Evolutionary conservation across 1,140 invertebrate genomes (phyloP).

Genomic region (Eueides isabella): DNA sequence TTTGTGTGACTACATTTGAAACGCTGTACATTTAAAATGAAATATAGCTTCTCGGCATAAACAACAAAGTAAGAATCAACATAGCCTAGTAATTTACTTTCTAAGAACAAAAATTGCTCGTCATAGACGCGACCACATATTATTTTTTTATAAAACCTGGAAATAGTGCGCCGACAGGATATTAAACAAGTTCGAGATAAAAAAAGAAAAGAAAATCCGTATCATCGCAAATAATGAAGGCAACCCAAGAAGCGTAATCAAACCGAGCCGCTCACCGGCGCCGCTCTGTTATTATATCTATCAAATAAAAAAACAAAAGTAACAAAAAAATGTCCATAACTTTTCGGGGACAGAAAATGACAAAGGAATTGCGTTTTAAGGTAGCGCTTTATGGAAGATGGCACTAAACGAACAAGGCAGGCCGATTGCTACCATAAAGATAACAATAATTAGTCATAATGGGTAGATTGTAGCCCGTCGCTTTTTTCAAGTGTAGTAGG

Average conservation of each 20-base stretch:
- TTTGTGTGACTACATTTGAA: conserved; percentile 51
- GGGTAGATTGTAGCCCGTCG: conserved; percentile 56
- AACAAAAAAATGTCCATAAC: conserved; percentile 54
- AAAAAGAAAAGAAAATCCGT: conserved; percentile 57
- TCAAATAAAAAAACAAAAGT: conserved; percentile 46
- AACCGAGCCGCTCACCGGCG: conserved; percentile 51
- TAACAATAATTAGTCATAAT: conserved; percentile 81
- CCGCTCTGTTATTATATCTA: conserved; percentile 65
- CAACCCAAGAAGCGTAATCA: conserved; percentile 57
- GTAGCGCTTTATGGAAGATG: conserved; percentile 62
- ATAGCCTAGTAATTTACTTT: conserved; percentile 32
- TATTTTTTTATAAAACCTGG: conserved; percentile 35
- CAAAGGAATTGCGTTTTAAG: conserved; percentile 67
- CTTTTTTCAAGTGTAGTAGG: conserved; percentile 69
- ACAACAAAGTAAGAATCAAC: conserved; percentile 38
- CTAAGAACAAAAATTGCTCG: conserved; percentile 36
- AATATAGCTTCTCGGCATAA: conserved; percentile 37
- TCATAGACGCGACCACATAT: conserved; percentile 29
- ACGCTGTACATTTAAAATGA: conserved; percentile 48
- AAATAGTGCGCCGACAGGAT: conserved; percentile 38
- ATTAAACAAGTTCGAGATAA: conserved; percentile 55
- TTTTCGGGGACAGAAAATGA: conserved; percentile 64
- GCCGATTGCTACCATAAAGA: conserved; percentile 77
- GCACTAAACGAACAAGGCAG: conserved; percentile 65
- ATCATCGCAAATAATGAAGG: conserved; percentile 78